Evolutionary conservation across 2,888 invertebrate genomes (phyloP), one percentile per base, ranked within the genome.

Genomic region (Schizotus pectinicornis): DNA sequence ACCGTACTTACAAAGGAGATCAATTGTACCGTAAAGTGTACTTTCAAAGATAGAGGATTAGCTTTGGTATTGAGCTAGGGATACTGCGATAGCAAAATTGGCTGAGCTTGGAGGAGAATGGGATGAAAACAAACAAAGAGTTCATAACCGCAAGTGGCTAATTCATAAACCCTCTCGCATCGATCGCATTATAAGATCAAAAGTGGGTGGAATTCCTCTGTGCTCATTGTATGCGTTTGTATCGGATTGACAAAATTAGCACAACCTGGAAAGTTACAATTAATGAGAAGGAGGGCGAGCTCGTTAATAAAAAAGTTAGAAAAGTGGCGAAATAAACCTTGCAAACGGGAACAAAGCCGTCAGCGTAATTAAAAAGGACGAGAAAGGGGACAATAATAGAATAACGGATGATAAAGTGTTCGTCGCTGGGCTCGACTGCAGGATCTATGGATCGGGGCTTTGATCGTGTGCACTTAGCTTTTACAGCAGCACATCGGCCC

Each of bases 231-330:
- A 22, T 3, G 22, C 3, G 2, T 22, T 43, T 32, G 38, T 38
- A 51, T 56, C 43, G 45, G 14, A 43, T 30, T 51, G 39, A 43
- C 39, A 13, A 46, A 56, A 56, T 51, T 56, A 51, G 38, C 22
- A 35, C 39, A 41, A 36, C 51, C 47, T 34, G n/a, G 34, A 41
- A 57, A 45, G 36, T 41, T 14, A 31, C 32, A 52, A 52, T 57
- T 52, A 57, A 56, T 56, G 56, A 51, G 46, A 39, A 39, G 31
- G 32, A 14, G 14, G 22, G 14, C 34, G 39, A 38, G 45, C 46
- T 54, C 46, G 39, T 46, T 54, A 47, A 54, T 52, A 52, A 52
- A 43, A 41, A 48, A 38, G 33, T 45, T 37, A 54, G 12, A 47
- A 41, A 43, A 55, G 34, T 45, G 45, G 36, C 37, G 45, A 41